Conservation (phyloP, 2,888 invertebrate genomes). For the Epiblema foenella region DNA sequence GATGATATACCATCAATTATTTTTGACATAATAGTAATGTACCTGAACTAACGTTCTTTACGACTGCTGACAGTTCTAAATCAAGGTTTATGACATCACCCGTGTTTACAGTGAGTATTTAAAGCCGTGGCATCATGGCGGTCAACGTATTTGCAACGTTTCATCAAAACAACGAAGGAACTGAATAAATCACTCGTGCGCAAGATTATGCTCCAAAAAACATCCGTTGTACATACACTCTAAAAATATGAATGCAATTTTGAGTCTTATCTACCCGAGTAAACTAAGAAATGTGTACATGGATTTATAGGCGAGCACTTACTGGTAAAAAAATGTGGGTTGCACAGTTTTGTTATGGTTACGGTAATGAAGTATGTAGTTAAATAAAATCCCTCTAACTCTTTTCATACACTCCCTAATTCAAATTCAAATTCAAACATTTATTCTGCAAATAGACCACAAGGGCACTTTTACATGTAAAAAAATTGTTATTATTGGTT, state of each 20-base stretch:
- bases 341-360: not conserved
- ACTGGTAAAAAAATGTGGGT: not conserved
- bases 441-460: too few relatives aligned
- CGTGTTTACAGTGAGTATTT: conserved; percentile 32
- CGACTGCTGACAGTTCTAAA: conserved; percentile 14
- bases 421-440: too few relatives aligned
- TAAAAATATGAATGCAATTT: not conserved
- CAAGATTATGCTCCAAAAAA: conserved; percentile 1
- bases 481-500: too few relatives aligned
- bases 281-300: not conserved
- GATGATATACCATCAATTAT: too few relatives aligned
- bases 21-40: not conserved
- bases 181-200: conserved; percentile 21
- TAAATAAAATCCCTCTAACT: conserved; percentile 1
- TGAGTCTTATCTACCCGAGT: not conserved
- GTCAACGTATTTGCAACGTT: conserved; percentile 21
- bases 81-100: conserved; percentile 1
- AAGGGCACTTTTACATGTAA: too few relatives aligned
- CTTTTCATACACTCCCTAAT: not conserved
- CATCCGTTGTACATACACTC: not conserved
- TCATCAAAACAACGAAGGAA: conserved; percentile 32
- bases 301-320: not conserved
- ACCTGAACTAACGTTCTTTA: conserved; percentile 4
- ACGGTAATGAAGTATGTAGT: not conserved
- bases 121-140: conserved; percentile 19